Base-by-base conservation (phyloP, 2,113 vertebrate species). In the Callipepla squamata region DNA sequence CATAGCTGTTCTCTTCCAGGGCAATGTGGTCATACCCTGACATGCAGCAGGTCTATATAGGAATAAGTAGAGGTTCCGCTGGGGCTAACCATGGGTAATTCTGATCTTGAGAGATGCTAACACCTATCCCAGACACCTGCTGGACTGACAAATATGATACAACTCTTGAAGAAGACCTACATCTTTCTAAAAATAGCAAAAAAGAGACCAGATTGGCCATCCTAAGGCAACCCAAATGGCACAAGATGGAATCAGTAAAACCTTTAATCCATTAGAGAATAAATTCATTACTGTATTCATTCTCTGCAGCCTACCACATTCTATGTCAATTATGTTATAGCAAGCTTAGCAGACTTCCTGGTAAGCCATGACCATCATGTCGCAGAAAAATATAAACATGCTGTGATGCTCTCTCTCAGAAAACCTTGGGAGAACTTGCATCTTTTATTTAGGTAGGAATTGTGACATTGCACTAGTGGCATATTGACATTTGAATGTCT, bases 31-130 rank as follows among this genome's bases (percentile, higher is more conserved):
- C 45, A 63, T 0, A 4, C 2, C 3, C 11, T 32, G 73, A 53
- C 22, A 32, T 6, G 2, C 0, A 0, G 67, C 3, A 44, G 47
- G 11, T 26, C 17, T 26, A 40, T 66, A 53, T 20, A 48, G 2
- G 28, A 61, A 32, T 0, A 0, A 11, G 26, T 22, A 67, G 20
- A 9, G 23, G 4, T 50, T 78, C 15, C 48, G 6, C 18, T 19
- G 25, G 6, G 8, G 69, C 40, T 75, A 75, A 47, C 13, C 21
- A 72, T 36, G 25, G 8, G 5, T 51, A 1, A 12, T 75, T 67
- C 70, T 65, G 42, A 76, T 2, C 17, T 23, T 5, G n/a, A 83
- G 19, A 61, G n/a, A 75, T 9, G 15, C 19, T 36, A 69, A 7
- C 32, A 77, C 9, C 10, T 38, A 2, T 4, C 12, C 6, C 7